Evolutionary conservation across 2,888 invertebrate genomes (phyloP).

Genomic region (Polymixis flavicincta): DNA sequence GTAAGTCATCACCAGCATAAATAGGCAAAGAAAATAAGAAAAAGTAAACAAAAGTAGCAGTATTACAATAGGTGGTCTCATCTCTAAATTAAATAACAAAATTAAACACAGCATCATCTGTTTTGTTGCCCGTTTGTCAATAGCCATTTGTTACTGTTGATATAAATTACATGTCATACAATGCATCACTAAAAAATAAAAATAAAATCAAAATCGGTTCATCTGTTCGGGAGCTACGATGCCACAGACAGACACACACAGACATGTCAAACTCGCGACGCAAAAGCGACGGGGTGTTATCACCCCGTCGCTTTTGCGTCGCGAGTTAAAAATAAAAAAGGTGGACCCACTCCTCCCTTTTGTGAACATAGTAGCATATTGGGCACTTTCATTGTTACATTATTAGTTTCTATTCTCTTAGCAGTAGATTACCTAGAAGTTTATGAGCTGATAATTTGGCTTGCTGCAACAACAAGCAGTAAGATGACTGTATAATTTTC

Average conservation of each 20-base stretch:
- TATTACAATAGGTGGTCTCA: constrained; percentile 7
- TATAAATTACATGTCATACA: neutral
- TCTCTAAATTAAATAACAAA: constrained; percentile 5
- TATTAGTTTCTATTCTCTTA: neutral
- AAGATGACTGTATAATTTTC: neutral
- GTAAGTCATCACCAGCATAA: neutral
- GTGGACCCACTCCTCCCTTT: neutral
- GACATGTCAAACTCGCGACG: too few species aligned
- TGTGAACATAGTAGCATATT: neutral
- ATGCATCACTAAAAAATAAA: neutral
- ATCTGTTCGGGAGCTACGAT: too few species aligned
- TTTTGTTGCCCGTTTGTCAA: neutral
- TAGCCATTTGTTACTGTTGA: neutral
- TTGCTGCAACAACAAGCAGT: neutral
- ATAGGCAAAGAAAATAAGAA: neutral
- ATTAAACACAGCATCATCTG: neutral
- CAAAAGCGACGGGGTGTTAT: too few species aligned
- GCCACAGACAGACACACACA: too few species aligned
- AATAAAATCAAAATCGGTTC: too few species aligned
- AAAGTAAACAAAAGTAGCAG: constrained; percentile 3
- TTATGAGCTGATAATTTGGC: neutral
- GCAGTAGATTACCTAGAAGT: neutral
- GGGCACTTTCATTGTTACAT: neutral
- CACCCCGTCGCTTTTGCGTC: too few species aligned
- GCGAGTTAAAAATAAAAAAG: constrained; percentile 11